Conservation (phyloP, 2,113 vertebrate genomes). For the Nycticorax nycticorax region DNA sequence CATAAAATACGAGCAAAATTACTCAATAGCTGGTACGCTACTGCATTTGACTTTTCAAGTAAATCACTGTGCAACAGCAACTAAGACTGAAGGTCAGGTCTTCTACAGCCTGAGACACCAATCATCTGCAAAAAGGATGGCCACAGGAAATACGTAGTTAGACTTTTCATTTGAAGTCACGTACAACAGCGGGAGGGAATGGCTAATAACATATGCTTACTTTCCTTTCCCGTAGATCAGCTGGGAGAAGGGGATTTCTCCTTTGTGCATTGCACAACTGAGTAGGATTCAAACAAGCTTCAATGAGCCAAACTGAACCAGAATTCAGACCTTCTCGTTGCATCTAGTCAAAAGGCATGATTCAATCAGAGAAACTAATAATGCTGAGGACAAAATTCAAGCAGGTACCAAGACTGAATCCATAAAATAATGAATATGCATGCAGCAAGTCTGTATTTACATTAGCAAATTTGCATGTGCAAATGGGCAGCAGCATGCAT, state of each 20-base stretch:
- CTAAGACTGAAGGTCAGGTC: neutral
- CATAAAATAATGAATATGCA: neutral
- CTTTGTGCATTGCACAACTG: neutral
- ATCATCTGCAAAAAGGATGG: neutral
- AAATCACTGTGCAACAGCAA: neutral
- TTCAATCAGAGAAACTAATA: neutral
- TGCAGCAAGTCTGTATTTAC: neutral
- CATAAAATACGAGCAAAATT: neutral
- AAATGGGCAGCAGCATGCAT: neutral
- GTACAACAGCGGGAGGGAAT: rapidly evolving
- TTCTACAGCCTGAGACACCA: neutral
- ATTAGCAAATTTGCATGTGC: slow-evolving; percentile 22
- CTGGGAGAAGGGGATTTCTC: neutral
- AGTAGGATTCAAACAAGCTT: neutral
- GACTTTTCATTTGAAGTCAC: neutral
- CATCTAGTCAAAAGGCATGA: neutral
- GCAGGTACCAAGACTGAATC: neutral
- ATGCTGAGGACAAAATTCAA: neutral
- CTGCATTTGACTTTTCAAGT: neutral
- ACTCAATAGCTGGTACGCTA: neutral
- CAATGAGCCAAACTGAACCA: neutral
- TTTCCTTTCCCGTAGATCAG: neutral
- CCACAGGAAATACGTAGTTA: neutral
- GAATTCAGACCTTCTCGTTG: neutral
- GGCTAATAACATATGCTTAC: neutral